Base-by-base conservation (phyloP, 2,888 invertebrate genomes). In the Scrobipalpa costella region DNA sequence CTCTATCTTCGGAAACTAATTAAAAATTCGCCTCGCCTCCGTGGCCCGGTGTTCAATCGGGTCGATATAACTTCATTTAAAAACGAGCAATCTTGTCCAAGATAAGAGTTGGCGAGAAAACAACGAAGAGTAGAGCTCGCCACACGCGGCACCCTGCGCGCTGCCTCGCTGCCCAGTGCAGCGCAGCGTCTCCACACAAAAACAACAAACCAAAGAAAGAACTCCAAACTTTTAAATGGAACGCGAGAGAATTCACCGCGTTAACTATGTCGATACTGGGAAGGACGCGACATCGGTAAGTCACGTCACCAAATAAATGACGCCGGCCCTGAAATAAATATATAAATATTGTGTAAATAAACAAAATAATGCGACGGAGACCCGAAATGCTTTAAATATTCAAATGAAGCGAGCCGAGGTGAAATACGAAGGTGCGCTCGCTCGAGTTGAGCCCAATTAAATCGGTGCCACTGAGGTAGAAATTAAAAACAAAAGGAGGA, bases 401-500 rank as follows among this genome's bases (percentile, higher is more conserved):
- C 88, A 91, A 91, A 91, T 91, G 90, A 90, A 90, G 84, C 88
- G 85, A 88, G 88, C 81, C 83, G 87, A 88, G 86, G 89, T 90
- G 89, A 91, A 90, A 90, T 91, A 91, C 90, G 89, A 84, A 90
- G 90, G 90, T 88, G 88, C 90, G 85, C 88, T 84, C 85, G 88
- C 79, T 84, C 88, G 90, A 88, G 86, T 84, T 87, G 89, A 86
- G 89, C 82, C 91, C 91, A 91, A 91, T 91, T 91, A 90, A 91
- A 91, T 89, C 86, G 89, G 88, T 91, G 91, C 91, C 91, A 91
- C 90, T 90, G 91, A 90, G 91, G 90, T 90, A 90, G 91, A 90
- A 91, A 91, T 90, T 90, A 91, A 91, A 90, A 90, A 90, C 90
- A 91, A 91, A 90, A 90, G 88, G 88, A 88, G 78, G 80, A 86